Evolutionary conservation across 2,888 invertebrate genomes (phyloP), one percentile per base, ranked within the genome.

Genomic region (Andrena bicolor): DNA sequence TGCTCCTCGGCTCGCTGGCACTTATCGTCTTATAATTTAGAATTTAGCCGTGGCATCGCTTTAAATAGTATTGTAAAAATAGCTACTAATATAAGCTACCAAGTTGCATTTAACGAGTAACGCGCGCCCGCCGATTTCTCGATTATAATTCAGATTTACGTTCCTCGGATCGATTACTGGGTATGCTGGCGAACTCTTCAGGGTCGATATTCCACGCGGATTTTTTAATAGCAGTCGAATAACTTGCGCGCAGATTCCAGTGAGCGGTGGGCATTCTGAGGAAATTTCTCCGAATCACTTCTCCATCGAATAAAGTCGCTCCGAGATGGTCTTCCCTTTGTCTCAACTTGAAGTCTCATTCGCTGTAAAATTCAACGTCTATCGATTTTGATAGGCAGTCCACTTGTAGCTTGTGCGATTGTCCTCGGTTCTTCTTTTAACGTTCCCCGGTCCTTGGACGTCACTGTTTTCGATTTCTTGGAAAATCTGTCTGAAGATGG

Each of bases 71-170:
- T 20, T 32, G 16, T 56, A 64, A 81, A 85, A 86, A 86, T 83
- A 90, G 85, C 86, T 86, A 86, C 86, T 64, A 71, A 71, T 65
- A 61, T 10, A 81, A 90, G 88, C 89, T 90, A 90, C 89, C 89
- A 83, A 85, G 78, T 87, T 85, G 60, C 75, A 63, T 30, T 53
- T 60, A 10, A 51, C 20, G 5, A 61, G 32, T 53, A 20, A 13
- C 41, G 30, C 23, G 1, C 56, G 26, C 16, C 16, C 64, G 7
- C 28, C 58, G 30, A 74, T 58, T 35, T 63, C 23, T 63, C 35
- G 61, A 23, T 56, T 26, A 41, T 16, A 23, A 23, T 56, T 8
- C 23, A 23, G 20, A 20, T 26, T 56, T 10, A 10, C 23, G 56
- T 23, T 56, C 26, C 56, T 56, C 10, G 61, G 16, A 1, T 61